Base-by-base conservation (phyloP, 2,113 vertebrate species). In the Rhinoptilus africanus region DNA sequence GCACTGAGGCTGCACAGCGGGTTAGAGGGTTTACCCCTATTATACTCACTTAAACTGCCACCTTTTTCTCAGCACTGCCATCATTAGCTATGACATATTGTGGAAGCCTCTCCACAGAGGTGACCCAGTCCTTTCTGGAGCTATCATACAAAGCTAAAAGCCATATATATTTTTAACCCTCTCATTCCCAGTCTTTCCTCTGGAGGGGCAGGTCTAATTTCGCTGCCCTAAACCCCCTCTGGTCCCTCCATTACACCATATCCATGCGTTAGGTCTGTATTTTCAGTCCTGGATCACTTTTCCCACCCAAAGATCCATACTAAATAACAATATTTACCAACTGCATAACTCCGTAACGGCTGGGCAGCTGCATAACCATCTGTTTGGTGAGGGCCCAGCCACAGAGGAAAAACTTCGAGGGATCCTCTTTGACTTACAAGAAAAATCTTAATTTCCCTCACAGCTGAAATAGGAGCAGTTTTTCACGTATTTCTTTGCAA, bases 21-120 rank as follows among this genome's bases (percentile, higher is more conserved):
- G 94, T 94, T 67, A 60, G 93, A 96, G 95, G 93, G 85, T 84
- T 93, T 88, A 76, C 89, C 96, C 93, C 93, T 48, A 48, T 85
- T 91, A 85, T 9, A 88, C 67, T 88, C 93, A 85, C 92, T 96
- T 88, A 88, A 94, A 73, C 74, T 66, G 93, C 78, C 89, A 94
- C 94, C 93, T 95, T 79, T 79, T 83, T 48, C 93, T 92, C 92
- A 94, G 77, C 87, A 34, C 84, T 83, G 93, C 41, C 95, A 72
- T 72, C 94, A 82, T 96, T 91, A 92, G 63, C 51, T 93, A 37
- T 89, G 95, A 96, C 94, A 95, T 53, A 32, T 41, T n/a, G 78
- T 69, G 83, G 87, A 83, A 88, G 74, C 81, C 67, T 93, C 93
- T 93, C 91, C 73, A 68, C 93, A 94, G 81, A 96, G 94, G 74